Evolutionary conservation across 2,113 vertebrate genomes (phyloP).

Genomic region (Fregata magnificens): DNA sequence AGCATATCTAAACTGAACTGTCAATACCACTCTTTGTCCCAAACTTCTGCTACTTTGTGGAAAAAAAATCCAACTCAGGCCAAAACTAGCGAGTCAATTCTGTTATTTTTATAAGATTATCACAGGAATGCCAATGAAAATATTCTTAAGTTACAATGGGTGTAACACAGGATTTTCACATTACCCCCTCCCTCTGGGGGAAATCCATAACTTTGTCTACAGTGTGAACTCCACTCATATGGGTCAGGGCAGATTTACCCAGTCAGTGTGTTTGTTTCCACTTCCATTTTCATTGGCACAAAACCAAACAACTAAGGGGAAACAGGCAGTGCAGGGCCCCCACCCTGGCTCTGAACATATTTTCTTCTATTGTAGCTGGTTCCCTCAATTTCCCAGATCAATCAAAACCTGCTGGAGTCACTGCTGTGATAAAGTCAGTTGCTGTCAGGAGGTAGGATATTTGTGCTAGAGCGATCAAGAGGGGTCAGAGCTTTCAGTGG

Average conservation of each 20-base stretch:
- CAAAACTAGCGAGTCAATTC: slow-evolving; percentile 59
- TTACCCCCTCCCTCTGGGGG: slow-evolving; percentile 54
- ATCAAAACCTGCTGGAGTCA: slow-evolving; percentile 23
- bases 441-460: slow-evolving; percentile 21
- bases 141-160: slow-evolving; percentile 74
- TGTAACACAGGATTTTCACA: slow-evolving; percentile 69
- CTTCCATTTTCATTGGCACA: slow-evolving; percentile 73
- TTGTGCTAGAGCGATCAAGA: not conserved
- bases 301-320: slow-evolving; percentile 69
- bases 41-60: slow-evolving; percentile 25
- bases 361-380: slow-evolving; percentile 66
- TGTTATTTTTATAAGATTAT: slow-evolving; percentile 68
- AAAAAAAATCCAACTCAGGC: slow-evolving; percentile 40
- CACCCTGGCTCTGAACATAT: slow-evolving; percentile 49
- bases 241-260: slow-evolving; percentile 63
- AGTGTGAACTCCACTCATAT: slow-evolving; percentile 61
- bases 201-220: slow-evolving; percentile 69
- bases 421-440: not conserved
- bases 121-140: slow-evolving; percentile 72
- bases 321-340: slow-evolving; percentile 57
- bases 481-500: not conserved
- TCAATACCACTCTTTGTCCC: slow-evolving; percentile 33
- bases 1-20: not conserved
- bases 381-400: slow-evolving; percentile 62
- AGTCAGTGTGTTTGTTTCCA: slow-evolving; percentile 64